Evolutionary conservation across 2,888 invertebrate genomes (phyloP), one percentile per base, ranked within the genome.

Genomic region (Rapana venosa): DNA sequence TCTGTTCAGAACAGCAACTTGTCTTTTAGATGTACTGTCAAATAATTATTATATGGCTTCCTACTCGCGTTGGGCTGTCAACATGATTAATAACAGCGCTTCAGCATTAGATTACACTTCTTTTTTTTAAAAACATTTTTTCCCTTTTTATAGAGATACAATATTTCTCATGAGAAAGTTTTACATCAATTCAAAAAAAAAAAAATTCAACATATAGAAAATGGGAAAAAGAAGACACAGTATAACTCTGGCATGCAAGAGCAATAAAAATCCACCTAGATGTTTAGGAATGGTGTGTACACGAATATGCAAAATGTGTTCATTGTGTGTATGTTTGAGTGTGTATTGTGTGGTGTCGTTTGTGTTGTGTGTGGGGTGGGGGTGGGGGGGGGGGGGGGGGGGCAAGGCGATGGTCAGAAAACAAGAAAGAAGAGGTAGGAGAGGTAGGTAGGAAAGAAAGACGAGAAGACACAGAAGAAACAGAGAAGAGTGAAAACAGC

Each of bases 161-260:
- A 47, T 47, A 83, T 36, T 47, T 47, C 81, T 83, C 26, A 47
- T 83, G 11, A 47, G 22, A 47, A 11, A 47, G 1, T 58, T n/a
- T 17, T 15, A 30, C 47, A 47, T 47, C 8, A 8, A 47, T 47
- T 8, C 2, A 30, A 58, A 6, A 85, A 85, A 56, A 58, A 17
- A 58, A 35, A 79, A 13, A n/a, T 1, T 20, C 17, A 13, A 79
- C 30, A 85, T 5, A 85, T 58, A 83, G 20, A 83, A 47, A 81
- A 83, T 1, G 22, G 36, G 15, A 22, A 47, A 83, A 26, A 83
- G 20, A 47, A 83, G 36, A 83, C 77, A 79, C 47, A 47, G 2
- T 47, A n/a, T 32, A 74, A 79, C 81, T 83, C 47, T 83, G 81
- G 81, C 81, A 83, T 83, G 81, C 47, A 36, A 83, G 22, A 83